Percentiles rank a stretch among this genome's conserved stretches.
These are phyloP conservation scores for Pachymerium ferrugineum DNA, from an alignment of 2,888 invertebrate species.

Conservation along the genomic window DNA sequence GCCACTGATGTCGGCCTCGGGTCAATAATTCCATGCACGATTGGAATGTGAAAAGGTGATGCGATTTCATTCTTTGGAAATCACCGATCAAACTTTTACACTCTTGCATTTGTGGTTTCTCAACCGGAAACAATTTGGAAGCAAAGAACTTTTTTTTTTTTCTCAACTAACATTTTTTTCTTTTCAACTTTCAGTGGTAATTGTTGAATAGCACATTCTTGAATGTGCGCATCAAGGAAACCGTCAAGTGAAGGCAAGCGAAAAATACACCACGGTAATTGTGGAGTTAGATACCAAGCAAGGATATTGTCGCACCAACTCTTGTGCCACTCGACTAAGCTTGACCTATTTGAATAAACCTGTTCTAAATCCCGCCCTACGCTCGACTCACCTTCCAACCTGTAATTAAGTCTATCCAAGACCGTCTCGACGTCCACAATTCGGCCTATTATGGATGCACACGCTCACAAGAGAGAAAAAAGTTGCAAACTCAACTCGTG, in stretches of 20 bases:
- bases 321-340: conserved; percentile 1
- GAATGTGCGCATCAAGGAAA: conserved; percentile 14
- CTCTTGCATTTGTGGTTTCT: not conserved
- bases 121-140: conserved; percentile 1
- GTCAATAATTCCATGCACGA: not conserved
- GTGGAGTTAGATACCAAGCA: not conserved
- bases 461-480: too few species aligned
- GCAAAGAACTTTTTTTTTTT: not conserved
- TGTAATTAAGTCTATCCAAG: not conserved
- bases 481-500: too few species aligned
- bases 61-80: conserved; percentile 18
- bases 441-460: too few species aligned
- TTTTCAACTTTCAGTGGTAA: not conserved
- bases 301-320: conserved; percentile 3
- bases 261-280: conserved; percentile 15
- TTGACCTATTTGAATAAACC: not conserved
- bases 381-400: not conserved
- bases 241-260: not conserved
- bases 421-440: not conserved
- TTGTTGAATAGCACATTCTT: conserved; percentile 21
- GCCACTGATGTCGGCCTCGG: not conserved
- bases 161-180: not conserved
- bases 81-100: not conserved
- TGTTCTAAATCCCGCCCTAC: not conserved
- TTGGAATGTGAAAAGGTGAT: conserved; percentile 2